These are phyloP conservation scores for Physella acuta DNA, from an alignment of 1,140 invertebrate genomes.

Conservation along the genomic window DNA sequence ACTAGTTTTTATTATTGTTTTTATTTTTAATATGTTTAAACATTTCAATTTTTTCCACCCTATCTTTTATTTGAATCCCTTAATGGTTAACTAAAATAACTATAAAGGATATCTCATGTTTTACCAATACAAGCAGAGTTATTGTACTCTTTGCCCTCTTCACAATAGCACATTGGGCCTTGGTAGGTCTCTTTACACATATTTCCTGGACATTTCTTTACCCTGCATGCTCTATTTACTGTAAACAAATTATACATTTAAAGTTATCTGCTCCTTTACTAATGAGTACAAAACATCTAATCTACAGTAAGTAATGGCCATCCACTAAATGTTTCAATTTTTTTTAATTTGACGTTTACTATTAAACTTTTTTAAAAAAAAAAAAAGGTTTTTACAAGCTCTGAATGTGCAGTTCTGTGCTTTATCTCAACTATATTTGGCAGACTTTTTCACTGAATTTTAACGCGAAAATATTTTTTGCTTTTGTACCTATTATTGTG, in stretches of 20 bases:
- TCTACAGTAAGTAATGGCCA: neutral
- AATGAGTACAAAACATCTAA: neutral
- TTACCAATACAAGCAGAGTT: constrained; percentile 28
- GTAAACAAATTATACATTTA: constrained; percentile 7
- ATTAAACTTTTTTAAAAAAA: neutral
- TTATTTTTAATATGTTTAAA: too few relatives aligned
- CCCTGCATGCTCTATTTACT: constrained; percentile 57
- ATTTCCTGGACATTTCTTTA: constrained; percentile 44
- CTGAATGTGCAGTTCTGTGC: neutral
- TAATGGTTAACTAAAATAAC: neutral
- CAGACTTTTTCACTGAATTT: too few relatives aligned
- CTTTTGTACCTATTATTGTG: too few relatives aligned
- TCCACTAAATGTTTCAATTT: neutral
- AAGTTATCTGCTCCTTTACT: neutral
- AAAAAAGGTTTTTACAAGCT: neutral
- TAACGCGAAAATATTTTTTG: too few relatives aligned
- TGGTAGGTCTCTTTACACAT: constrained; percentile 36
- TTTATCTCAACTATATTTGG: too few relatives aligned
- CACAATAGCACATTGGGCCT: constrained; percentile 40
- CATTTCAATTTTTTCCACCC: neutral
- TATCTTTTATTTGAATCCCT: neutral
- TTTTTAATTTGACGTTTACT: neutral
- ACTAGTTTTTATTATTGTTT: neutral
- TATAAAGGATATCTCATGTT: neutral
- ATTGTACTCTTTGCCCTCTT: constrained; percentile 23